phyloP scores from a whole-genome alignment of 2,888 invertebrate genomes.

The Limnephilus rhombicus region DNA sequence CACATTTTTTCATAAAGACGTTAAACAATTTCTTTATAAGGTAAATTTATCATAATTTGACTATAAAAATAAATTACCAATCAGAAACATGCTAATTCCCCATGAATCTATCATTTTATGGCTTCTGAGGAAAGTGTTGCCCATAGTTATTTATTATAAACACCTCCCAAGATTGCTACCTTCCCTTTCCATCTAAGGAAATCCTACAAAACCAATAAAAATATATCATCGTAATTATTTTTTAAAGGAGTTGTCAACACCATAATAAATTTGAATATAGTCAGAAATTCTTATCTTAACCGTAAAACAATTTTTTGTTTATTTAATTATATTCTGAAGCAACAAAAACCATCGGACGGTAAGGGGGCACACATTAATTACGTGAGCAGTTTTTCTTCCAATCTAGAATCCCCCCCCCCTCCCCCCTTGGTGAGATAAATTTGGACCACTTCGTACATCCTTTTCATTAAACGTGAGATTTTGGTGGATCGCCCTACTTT shows the following conservation, averaged over 20 bases:
- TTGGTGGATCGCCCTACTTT: no score
- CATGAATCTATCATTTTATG: constrained; percentile 31
- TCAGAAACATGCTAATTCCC: constrained; percentile 6
- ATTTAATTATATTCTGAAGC: no score
- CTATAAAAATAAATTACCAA: neutral
- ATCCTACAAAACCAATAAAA: neutral
- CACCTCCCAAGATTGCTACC: neutral
- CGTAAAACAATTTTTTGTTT: no score
- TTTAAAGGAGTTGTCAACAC: neutral
- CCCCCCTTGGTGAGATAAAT: no score
- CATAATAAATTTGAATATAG: neutral
- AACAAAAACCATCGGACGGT: no score
- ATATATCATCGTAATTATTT: neutral
- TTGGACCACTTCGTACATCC: no score
- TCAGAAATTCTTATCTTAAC: neutral
- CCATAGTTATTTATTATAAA: neutral
- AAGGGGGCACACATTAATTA: no score
- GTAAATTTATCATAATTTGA: neutral
- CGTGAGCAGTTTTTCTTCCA: no score
- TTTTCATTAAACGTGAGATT: no score
- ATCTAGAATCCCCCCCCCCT: no score
- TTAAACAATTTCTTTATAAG: neutral
- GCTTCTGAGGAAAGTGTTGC: neutral
- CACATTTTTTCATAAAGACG: neutral
- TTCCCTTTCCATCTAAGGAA: neutral